A percentile compares a stretch with the other conserved stretches of the same genome.
Conservation (phyloP, 2,113 vertebrate species). For the Oreochromis tanganicae region DNA sequence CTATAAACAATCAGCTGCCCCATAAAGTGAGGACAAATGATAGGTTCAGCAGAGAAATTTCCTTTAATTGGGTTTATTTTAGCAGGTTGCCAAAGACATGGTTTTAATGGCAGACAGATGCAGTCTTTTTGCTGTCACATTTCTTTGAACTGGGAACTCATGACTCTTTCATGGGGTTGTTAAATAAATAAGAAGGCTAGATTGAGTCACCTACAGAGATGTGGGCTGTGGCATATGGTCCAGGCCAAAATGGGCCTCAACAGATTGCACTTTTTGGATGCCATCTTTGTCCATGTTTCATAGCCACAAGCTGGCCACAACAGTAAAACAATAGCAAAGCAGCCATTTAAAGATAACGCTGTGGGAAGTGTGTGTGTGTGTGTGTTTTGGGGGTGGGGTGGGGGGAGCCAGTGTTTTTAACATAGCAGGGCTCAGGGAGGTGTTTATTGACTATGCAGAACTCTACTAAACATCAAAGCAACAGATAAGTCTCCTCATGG, state of each 20-base stretch:
- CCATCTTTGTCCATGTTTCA: background rate
- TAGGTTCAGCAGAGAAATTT: background rate
- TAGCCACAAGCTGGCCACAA: background rate
- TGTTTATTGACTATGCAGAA: constrained; percentile 42
- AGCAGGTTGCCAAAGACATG: constrained; percentile 19
- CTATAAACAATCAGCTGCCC: background rate
- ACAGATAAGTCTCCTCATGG: constrained; percentile 30
- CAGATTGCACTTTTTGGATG: constrained; percentile 38
- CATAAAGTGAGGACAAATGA: background rate
- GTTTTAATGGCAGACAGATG: constrained; percentile 53
- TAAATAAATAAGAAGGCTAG: constrained; percentile 61
- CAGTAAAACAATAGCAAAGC: constrained; percentile 15
- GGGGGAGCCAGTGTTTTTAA: background rate
- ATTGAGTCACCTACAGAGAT: constrained; percentile 45
- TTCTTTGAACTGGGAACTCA: constrained; percentile 45
- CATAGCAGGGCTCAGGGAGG: background rate
- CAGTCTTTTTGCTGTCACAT: constrained; percentile 37
- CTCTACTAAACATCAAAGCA: constrained; percentile 47
- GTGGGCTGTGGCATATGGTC: constrained; percentile 31
- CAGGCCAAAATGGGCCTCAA: constrained; percentile 22
- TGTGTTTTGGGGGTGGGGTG: background rate
- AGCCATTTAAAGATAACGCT: background rate
- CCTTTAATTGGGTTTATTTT: background rate
- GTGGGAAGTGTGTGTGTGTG: background rate
- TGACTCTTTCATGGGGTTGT: constrained; percentile 61